Evolutionary conservation across 2,113 vertebrate genomes (phyloP).

Genomic region (Chionomys nivalis): DNA sequence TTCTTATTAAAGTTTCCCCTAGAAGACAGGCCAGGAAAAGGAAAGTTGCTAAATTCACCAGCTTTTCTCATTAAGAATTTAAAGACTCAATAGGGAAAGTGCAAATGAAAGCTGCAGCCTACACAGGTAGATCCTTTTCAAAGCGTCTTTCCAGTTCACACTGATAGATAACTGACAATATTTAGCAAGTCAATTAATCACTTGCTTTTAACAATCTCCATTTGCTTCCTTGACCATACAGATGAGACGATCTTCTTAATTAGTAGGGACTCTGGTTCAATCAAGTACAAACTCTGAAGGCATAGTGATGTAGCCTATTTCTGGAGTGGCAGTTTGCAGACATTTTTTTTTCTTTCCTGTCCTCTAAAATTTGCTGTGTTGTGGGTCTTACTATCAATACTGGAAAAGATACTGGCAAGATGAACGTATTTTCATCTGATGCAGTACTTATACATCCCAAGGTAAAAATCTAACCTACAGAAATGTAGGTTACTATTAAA

Average conservation of each 20-base stretch:
- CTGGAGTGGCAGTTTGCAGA: conserved; percentile 31
- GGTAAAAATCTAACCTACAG: conserved; percentile 39
- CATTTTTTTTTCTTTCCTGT: neutral
- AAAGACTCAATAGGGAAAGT: conserved; percentile 42
- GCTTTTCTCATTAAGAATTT: conserved; percentile 64
- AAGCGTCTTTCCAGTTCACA: conserved; percentile 28
- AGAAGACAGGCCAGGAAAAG: conserved; percentile 79
- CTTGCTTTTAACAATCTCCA: conserved; percentile 27
- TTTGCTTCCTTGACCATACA: neutral
- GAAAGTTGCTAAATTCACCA: conserved; percentile 66
- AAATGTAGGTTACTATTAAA: conserved; percentile 33
- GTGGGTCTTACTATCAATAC: conserved; percentile 71
- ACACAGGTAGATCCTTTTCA: conserved; percentile 20
- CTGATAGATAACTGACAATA: conserved; percentile 20
- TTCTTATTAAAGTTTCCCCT: conserved; percentile 76
- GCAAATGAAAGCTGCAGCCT: conserved; percentile 47
- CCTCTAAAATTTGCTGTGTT: conserved; percentile 69
- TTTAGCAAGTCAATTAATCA: conserved; percentile 38
- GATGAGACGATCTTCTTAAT: conserved; percentile 30
- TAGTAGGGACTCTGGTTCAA: conserved; percentile 15
- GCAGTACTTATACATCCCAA: conserved; percentile 65
- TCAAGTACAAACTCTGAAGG: conserved; percentile 13
- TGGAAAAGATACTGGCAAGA: conserved; percentile 50
- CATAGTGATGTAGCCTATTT: neutral
- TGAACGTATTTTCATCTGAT: conserved; percentile 62